Evolutionary conservation across 2,888 invertebrate species (phyloP), one percentile per base, ranked within the genome.

Genomic region (Nomada hirtipes): DNA sequence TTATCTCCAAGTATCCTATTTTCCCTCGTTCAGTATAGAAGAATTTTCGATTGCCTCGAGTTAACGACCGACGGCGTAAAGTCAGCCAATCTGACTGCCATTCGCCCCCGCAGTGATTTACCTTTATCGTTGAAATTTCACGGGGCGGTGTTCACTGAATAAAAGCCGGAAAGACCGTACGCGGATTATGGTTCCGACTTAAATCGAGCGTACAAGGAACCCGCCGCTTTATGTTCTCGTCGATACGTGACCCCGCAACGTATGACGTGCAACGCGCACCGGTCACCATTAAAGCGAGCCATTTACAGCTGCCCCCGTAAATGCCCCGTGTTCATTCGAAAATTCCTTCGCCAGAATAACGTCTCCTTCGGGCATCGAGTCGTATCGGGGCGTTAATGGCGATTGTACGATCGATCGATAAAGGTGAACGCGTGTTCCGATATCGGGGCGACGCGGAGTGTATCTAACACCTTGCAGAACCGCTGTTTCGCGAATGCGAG

Each of bases 31-130:
- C 15, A 29, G 42, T 23, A 2, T 9, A 44, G 47, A 63, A 29
- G 68, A 72, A 77, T 75, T 76, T 77, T 69, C 76, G 69, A 26
- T 69, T 47, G 47, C 36, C 44, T 20, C 2, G 82, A 85, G 81
- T 76, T 78, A 85, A 77, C 81, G 61, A 57, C 59, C 77, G 70
- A 20, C 61, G 65, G 70, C 76, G 70, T 82, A 79, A 85, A 85
- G 72, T 74, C 78, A 63, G 76, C 60, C 59, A 72, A 85, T 72
- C 67, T 57, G 36, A 29, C 15, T 29, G 20, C 9, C 9, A 9
- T 20, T 18, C 67, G 20, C 29, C 23, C 47, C 29, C 20, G 42
- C 36, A 42, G 26, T 50, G 50, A 77, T 70, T 47, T 61, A 50
- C 57, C 65, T 78, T 63, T 70, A 63, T 65, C 76, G 67, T 63